Conservation (phyloP, 1,140 invertebrate genomes). For the Lanistes nyassanus region DNA sequence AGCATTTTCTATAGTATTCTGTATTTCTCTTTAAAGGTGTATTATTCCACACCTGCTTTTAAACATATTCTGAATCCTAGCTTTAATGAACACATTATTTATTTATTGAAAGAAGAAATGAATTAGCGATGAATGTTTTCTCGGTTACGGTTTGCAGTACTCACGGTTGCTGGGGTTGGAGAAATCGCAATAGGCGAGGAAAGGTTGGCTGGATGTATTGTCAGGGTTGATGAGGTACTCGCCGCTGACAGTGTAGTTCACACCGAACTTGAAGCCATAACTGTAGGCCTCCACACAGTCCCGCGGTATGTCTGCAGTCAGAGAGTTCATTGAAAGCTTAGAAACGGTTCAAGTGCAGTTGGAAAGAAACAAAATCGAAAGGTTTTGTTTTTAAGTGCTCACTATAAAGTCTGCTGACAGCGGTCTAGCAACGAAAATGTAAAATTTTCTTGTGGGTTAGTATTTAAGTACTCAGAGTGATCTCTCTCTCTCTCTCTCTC, state of each 20-base stretch:
- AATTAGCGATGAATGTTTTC: not conserved
- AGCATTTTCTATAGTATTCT: no score
- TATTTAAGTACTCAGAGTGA: no score
- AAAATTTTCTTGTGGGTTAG: no score
- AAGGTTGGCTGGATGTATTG: conserved; percentile 33
- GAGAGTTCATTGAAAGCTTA: no score
- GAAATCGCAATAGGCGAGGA: conserved; percentile 56
- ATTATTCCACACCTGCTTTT: no score
- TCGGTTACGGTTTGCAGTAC: conserved; percentile 11
- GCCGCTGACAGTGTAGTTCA: conserved; percentile 28
- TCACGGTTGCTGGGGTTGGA: conserved; percentile 42
- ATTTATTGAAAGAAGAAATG: not conserved
- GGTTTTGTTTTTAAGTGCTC: not conserved
- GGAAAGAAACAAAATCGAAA: not conserved
- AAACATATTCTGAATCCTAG: no score
- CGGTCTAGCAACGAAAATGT: not conserved
- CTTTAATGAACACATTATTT: no score
- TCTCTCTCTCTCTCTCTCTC: no score
- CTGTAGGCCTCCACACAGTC: conserved; percentile 50
- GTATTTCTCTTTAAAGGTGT: no score
- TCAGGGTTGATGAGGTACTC: conserved; percentile 47
- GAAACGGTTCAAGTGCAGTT: no score
- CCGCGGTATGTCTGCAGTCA: conserved; percentile 46
- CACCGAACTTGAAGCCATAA: conserved; percentile 16
- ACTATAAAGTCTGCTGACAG: not conserved